phyloP scores from a whole-genome alignment of 2,113 vertebrate genomes.

The Calidris pygmaea region DNA sequence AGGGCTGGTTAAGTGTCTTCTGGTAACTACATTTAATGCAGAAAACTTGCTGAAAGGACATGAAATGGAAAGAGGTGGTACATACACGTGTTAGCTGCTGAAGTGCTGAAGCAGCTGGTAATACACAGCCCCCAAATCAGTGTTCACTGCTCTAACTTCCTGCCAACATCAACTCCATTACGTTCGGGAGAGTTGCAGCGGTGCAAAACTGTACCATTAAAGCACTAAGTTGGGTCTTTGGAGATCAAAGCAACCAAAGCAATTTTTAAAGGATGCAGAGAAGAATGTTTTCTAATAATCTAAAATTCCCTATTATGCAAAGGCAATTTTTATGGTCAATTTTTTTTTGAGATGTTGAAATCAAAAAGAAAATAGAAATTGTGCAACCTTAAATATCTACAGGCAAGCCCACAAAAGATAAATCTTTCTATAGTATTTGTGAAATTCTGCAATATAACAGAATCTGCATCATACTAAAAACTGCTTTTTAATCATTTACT shows the following conservation, averaged over 20 bases:
- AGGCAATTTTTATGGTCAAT: background rate
- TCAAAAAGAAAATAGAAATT: background rate
- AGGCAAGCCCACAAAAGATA: background rate
- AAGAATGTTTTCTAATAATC: background rate
- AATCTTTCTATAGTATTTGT: background rate
- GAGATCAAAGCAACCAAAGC: background rate
- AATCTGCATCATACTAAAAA: background rate
- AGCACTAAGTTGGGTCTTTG: background rate
- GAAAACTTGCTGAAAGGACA: background rate
- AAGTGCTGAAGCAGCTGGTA: background rate
- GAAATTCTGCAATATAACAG: background rate
- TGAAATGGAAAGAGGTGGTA: background rate
- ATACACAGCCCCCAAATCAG: background rate
- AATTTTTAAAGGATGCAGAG: background rate
- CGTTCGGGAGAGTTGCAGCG: background rate
- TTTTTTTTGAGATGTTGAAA: background rate
- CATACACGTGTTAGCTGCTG: rapidly evolving
- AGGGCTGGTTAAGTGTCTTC: background rate
- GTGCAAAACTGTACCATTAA: background rate
- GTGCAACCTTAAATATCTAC: background rate
- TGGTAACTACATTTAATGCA: background rate
- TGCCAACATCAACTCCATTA: background rate
- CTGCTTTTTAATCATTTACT: background rate
- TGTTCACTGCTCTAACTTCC: background rate
- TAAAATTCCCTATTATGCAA: background rate